Evolutionary conservation across 1,140 invertebrate species (phyloP).

Genomic region (Neotoxoptera formosana): DNA sequence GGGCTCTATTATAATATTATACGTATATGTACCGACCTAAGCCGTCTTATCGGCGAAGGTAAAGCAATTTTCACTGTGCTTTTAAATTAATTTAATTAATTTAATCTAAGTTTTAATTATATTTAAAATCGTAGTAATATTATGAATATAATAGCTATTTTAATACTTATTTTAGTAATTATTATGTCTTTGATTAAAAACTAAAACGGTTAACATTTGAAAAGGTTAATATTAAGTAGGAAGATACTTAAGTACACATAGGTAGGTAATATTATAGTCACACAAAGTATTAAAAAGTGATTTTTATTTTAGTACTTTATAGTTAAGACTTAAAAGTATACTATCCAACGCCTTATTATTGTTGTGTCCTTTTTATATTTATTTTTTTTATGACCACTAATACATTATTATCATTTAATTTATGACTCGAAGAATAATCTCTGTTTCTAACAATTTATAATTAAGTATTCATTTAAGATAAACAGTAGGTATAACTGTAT

Average conservation of each 20-base stretch:
- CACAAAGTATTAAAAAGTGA: not conserved
- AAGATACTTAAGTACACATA: not conserved
- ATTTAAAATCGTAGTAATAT: not conserved
- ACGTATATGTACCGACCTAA: not conserved
- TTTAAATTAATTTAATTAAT: not conserved
- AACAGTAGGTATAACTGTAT: not conserved
- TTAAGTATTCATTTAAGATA: not conserved
- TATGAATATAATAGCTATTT: not conserved
- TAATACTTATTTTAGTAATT: not conserved
- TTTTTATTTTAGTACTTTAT: not conserved
- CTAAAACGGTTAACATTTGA: not conserved
- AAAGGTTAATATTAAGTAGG: constrained; percentile 1
- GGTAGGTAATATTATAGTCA: not conserved
- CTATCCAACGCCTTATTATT: not conserved
- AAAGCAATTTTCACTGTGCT: not conserved
- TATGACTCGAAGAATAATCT: not conserved
- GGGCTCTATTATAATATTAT: not conserved
- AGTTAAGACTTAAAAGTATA: not conserved
- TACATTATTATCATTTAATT: constrained; percentile 13
- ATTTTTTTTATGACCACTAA: not conserved
- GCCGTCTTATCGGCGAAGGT: not conserved
- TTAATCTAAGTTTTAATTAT: not conserved
- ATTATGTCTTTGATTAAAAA: not conserved
- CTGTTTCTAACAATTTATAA: not conserved
- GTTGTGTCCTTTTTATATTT: not conserved